Conservation (phyloP, 2,113 vertebrate genomes). For the Blennius ocellaris region DNA sequence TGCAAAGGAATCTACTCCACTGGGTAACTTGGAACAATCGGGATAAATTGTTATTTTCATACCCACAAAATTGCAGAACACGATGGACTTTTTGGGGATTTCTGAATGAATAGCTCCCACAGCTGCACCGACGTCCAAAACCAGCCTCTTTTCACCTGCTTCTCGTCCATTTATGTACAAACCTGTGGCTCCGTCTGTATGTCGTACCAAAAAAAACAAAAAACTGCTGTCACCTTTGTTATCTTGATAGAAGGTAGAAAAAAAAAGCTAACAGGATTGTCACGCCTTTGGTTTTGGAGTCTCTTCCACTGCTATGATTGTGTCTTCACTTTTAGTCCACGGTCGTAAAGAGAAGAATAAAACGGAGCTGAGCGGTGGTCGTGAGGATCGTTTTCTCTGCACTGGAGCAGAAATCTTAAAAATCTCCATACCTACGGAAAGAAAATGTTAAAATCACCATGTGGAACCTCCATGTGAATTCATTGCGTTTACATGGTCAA, state of each 20-base stretch:
- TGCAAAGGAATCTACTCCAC: conserved; percentile 7
- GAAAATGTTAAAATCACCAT: conserved; percentile 17
- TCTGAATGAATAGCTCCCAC: neutral
- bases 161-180: neutral
- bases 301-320: neutral
- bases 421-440: conserved; percentile 68
- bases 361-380: no score
- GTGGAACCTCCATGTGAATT: no score
- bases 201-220: neutral
- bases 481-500: no score
- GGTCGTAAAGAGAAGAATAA: neutral
- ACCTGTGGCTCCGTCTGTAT: no score
- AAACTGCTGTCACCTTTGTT: neutral
- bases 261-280: neutral
- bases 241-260: neutral
- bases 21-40: neutral
- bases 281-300: neutral
- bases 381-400: neutral
- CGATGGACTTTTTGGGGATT: neutral
- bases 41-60: conserved; percentile 27
- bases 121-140: conserved; percentile 1
- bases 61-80: neutral
- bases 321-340: conserved; percentile 4
- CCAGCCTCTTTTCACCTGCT: neutral
- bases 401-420: conserved; percentile 46